These are phyloP conservation scores for Napeogenes sylphis DNA, from an alignment of 2,888 invertebrate species.

Conservation along the genomic window DNA sequence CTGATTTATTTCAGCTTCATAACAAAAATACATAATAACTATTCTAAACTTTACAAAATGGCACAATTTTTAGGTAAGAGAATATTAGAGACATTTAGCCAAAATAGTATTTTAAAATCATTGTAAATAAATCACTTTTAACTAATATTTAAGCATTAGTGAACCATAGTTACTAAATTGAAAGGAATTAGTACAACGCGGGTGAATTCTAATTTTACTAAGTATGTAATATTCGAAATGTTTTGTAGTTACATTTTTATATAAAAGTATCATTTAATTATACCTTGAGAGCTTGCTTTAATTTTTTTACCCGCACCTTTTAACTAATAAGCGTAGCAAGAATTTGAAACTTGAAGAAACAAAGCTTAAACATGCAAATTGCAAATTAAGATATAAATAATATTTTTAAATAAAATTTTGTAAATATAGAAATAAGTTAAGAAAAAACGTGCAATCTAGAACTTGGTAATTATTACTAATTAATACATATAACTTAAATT, in stretches of 20 bases:
- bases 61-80: conserved; percentile 72
- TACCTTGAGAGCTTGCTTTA: conserved; percentile 6
- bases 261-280: conserved; percentile 10
- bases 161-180: conserved; percentile 56
- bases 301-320: conserved; percentile 20
- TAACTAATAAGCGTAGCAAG: conserved; percentile 21
- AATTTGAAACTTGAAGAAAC: conserved; percentile 38
- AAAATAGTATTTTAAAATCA: conserved; percentile 68
- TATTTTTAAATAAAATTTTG: conserved; percentile 74
- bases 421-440: conserved; percentile 64
- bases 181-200: conserved; percentile 65
- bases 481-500: conserved; percentile 33
- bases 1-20: conserved; percentile 7
- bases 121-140: conserved; percentile 70
- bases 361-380: conserved; percentile 48
- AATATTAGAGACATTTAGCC: conserved; percentile 75
- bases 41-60: conserved; percentile 45
- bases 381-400: conserved; percentile 60
- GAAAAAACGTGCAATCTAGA: conserved; percentile 72
- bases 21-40: conserved; percentile 9
- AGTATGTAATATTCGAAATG: conserved; percentile 17
- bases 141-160: conserved; percentile 54
- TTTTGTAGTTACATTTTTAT: conserved; percentile 13
- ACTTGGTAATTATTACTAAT: conserved; percentile 52
- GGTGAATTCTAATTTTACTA: conserved; percentile 46